Base-by-base conservation (phyloP, 2,888 invertebrate species). In the Endotricha flammealis region DNA sequence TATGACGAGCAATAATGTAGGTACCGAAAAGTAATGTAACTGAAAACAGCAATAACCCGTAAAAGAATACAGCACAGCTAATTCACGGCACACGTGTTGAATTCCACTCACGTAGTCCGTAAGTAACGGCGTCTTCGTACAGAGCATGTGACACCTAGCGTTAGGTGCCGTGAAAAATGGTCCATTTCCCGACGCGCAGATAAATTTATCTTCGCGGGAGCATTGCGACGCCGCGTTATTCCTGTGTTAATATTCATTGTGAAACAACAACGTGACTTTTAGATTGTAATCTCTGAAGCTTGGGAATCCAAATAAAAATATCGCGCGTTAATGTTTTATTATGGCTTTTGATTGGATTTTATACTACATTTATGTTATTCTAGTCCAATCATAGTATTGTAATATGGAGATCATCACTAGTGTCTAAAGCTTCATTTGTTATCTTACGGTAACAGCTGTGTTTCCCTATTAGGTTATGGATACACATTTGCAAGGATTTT, bases 131-230 rank as follows among this genome's bases (percentile, higher is more conserved):
- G 70, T 74, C 76, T 70, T 70, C 60, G 64, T 68, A 68, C 77
- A 78, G 79, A 80, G 81, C 85, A 82, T 85, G 83, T 67, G 68
- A 71, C 81, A 81, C 80, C 79, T 71, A 80, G 71, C 77, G 81
- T 79, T 82, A 80, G 82, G 81, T 78, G 80, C 77, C 65, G 76
- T 85, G 78, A 78, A 78, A 80, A 86, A 85, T 86, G 83, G 80
- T 68, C 79, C 80, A 65, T 66, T 70, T 66, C 62, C 67, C 67
- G 64, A 59, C 71, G 64, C 69, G 67, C 61, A 68, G 83, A 82
- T 83, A 78, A 83, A 86, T 85, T 83, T 85, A 86, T 86, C 83
- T 79, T 69, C 69, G 56, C 66, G 73, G 65, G 69, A 69, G 69
- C 73, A 74, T 73, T 78, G 75, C 78, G 68, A 60, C 60, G 54